phyloP scores from a whole-genome alignment of 2,797 vertebrate species.

The Thaleichthys pacificus region DNA sequence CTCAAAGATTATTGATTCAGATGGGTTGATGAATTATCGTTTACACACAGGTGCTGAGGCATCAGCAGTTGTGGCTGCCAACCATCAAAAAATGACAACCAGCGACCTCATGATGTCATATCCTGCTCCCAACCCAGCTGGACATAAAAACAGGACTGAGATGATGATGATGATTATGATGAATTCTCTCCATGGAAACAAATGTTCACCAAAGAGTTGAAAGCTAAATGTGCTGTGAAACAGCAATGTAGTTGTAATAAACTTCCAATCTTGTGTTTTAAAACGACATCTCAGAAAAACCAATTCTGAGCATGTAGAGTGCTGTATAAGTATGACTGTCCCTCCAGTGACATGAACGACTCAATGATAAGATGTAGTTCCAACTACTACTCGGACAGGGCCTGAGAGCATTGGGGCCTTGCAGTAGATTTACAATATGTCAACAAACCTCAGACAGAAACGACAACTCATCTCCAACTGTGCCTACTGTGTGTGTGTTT shows the following conservation, averaged over 20 bases:
- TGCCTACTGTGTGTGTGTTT: slow-evolving; percentile 8
- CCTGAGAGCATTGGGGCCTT: slow-evolving; percentile 40
- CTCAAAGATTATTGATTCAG: background rate
- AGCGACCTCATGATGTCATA: background rate
- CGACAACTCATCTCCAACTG: background rate
- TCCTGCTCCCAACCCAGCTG: background rate
- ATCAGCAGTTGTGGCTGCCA: background rate
- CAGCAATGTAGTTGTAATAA: slow-evolving; percentile 7
- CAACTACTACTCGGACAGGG: background rate
- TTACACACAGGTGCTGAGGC: background rate
- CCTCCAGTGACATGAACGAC: too few relatives aligned
- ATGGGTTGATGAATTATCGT: background rate
- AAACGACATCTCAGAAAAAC: too few relatives aligned
- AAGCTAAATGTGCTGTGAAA: slow-evolving; percentile 2
- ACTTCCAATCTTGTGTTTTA: too few relatives aligned
- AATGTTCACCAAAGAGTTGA: background rate
- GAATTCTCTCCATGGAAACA: background rate
- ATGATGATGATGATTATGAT: background rate
- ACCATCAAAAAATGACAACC: background rate
- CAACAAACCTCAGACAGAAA: background rate
- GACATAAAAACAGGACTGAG: background rate
- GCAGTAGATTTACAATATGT: background rate
- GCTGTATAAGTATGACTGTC: too few relatives aligned
- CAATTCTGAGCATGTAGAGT: too few relatives aligned
- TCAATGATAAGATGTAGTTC: too few relatives aligned